phyloP scores from a whole-genome alignment of 2,113 vertebrate genomes.

The Xenopus tropicalis region DNA sequence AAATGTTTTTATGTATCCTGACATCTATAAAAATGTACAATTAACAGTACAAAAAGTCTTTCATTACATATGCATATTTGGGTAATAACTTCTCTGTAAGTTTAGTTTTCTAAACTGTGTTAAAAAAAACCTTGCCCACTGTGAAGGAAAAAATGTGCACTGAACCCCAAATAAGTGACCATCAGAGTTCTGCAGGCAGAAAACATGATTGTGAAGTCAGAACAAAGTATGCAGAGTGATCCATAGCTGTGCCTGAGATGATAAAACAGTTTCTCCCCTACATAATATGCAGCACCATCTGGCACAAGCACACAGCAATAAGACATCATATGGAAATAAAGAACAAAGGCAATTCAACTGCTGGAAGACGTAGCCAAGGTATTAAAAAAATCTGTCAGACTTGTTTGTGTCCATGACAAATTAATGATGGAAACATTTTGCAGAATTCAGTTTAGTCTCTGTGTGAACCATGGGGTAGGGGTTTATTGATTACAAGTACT shows the following conservation, averaged over 20 bases:
- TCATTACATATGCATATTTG: no score
- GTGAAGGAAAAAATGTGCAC: no score
- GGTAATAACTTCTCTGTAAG: no score
- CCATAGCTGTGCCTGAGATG: conserved; percentile 53
- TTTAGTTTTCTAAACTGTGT: no score
- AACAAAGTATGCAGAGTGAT: conserved; percentile 49
- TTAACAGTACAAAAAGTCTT: neutral
- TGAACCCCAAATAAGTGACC: neutral
- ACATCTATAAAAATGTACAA: neutral
- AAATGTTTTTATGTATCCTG: no score
- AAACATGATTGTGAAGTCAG: conserved; percentile 31
- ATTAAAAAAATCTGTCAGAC: conserved; percentile 38
- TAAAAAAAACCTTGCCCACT: no score
- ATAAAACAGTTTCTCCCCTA: conserved; percentile 52
- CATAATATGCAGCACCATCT: conserved; percentile 58
- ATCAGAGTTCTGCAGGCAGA: neutral
- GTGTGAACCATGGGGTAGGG: neutral
- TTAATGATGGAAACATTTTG: conserved; percentile 32
- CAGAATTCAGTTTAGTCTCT: conserved; percentile 13
- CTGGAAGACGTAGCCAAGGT: conserved; percentile 36
- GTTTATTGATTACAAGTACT: neutral
- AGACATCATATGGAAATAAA: conserved; percentile 49
- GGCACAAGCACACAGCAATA: conserved; percentile 42
- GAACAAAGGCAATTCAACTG: conserved; percentile 47
- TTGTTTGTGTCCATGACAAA: conserved; percentile 30